Percentiles rank a stretch among this genome's conserved stretches.
These are phyloP conservation scores for Xanthorhoe spadicearia DNA, from an alignment of 2,888 invertebrate species.

Conservation along the genomic window DNA sequence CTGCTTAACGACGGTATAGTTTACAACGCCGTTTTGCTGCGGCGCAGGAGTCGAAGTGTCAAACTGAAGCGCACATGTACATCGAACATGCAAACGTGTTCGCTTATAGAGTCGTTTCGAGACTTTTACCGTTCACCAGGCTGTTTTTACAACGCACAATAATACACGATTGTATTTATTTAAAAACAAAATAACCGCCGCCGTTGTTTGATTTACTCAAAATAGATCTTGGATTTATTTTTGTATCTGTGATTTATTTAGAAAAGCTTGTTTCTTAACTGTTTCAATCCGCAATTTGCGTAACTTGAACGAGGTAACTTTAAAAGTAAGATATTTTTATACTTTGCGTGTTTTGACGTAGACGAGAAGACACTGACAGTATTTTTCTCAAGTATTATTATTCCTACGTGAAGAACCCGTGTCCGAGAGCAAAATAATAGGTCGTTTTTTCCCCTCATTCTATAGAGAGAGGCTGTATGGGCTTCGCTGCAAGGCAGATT, in stretches of 20 bases:
- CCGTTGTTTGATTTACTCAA: conserved; percentile 46
- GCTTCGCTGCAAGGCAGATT: conserved; percentile 60
- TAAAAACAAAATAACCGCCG: conserved; percentile 49
- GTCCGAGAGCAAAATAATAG: conserved; percentile 51
- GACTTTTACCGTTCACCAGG: conserved; percentile 58
- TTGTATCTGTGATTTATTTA: conserved; percentile 12
- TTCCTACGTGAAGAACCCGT: conserved; percentile 18
- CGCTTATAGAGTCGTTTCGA: conserved; percentile 44
- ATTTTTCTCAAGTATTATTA: too few species aligned
- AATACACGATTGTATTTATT: conserved; percentile 57
- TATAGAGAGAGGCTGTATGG: conserved; percentile 52
- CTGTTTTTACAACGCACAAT: conserved; percentile 61
- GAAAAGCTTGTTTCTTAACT: conserved; percentile 16
- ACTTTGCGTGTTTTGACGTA: conserved; percentile 30
- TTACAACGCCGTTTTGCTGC: conserved; percentile 62
- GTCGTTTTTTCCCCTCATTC: conserved; percentile 54
- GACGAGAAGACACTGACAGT: conserved; percentile 22
- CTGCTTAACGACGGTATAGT: conserved; percentile 62
- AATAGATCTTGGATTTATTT: conserved; percentile 41
- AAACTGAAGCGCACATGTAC: conserved; percentile 58
- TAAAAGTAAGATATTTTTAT: conserved; percentile 26
- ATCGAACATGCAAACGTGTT: conserved; percentile 46
- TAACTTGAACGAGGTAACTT: conserved; percentile 24
- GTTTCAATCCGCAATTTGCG: conserved; percentile 13
- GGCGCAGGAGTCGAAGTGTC: conserved; percentile 39